These are phyloP conservation scores for Muntiacus muntjak DNA, from an alignment of 2,113 vertebrate genomes.

Conservation along the genomic window DNA sequence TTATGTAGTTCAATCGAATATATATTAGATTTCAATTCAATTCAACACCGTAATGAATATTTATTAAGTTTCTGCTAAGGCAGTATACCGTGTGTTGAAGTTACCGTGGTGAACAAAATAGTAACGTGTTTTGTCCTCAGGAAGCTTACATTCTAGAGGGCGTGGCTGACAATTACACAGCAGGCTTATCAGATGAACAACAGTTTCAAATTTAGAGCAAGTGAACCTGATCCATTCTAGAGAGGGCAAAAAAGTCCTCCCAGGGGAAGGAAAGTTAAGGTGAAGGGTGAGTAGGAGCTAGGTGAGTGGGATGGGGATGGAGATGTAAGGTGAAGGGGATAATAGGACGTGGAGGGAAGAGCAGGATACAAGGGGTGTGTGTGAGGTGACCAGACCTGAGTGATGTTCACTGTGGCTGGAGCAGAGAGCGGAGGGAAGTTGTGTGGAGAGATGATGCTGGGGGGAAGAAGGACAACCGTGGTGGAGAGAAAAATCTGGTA, in stretches of 20 bases:
- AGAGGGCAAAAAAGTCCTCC: not conserved
- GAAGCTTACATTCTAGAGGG: not conserved
- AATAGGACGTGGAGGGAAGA: not conserved
- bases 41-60: not conserved
- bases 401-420: not conserved
- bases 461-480: not conserved
- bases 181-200: not conserved
- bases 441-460: not conserved
- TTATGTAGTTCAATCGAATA: not conserved
- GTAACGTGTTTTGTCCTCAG: not conserved
- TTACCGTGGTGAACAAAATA: not conserved
- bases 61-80: not conserved
- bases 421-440: not conserved
- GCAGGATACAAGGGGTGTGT: not conserved
- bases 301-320: not conserved
- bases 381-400: not conserved
- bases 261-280: not conserved
- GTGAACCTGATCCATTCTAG: not conserved
- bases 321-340: not conserved
- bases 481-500: not conserved
- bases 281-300: not conserved
- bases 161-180: not conserved
- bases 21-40: not conserved
- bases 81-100: not conserved
- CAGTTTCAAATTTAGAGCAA: not conserved